Conservation (phyloP, 1,140 invertebrate species). For the Apolygus lucorum region DNA sequence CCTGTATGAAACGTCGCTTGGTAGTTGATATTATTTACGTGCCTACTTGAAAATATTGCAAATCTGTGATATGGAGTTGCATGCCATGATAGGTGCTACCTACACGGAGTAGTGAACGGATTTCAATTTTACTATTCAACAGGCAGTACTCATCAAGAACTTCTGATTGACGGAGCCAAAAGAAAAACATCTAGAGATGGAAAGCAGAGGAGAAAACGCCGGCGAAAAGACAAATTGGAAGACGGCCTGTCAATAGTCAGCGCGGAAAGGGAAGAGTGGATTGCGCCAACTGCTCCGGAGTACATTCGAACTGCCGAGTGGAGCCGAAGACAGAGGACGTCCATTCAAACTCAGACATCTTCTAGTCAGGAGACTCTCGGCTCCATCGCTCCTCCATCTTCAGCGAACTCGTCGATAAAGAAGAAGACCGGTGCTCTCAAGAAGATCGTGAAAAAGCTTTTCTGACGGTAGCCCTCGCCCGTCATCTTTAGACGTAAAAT, state of each 20-base stretch:
- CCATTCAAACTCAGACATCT: slow-evolving; percentile 22
- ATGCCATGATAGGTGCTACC: no score
- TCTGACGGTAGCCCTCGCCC: slow-evolving; percentile 40
- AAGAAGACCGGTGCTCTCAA: slow-evolving; percentile 46
- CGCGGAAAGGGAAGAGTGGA: slow-evolving; percentile 36
- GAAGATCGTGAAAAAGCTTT: slow-evolving; percentile 57
- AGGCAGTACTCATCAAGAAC: slow-evolving; percentile 40
- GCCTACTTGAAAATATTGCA: no score
- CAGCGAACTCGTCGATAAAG: slow-evolving; percentile 41
- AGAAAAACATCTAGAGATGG: slow-evolving; percentile 28
- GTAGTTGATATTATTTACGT: no score
- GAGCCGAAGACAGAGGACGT: slow-evolving; percentile 43
- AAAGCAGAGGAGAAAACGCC: slow-evolving; percentile 37
- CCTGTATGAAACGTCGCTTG: no score
- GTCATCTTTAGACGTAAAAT: background rate
- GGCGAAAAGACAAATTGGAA: slow-evolving; percentile 41
- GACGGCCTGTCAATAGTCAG: slow-evolving; percentile 36
- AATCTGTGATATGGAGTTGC: no score
- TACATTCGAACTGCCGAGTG: slow-evolving; percentile 41
- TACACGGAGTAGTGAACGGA: no score
- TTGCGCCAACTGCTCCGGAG: slow-evolving; percentile 28
- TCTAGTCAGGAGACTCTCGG: slow-evolving; percentile 25
- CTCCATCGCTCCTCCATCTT: slow-evolving; percentile 33
- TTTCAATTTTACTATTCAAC: no score
- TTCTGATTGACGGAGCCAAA: slow-evolving; percentile 42